Evolutionary conservation across 1,140 invertebrate genomes (phyloP).

Genomic region (Nilaparvata lugens): DNA sequence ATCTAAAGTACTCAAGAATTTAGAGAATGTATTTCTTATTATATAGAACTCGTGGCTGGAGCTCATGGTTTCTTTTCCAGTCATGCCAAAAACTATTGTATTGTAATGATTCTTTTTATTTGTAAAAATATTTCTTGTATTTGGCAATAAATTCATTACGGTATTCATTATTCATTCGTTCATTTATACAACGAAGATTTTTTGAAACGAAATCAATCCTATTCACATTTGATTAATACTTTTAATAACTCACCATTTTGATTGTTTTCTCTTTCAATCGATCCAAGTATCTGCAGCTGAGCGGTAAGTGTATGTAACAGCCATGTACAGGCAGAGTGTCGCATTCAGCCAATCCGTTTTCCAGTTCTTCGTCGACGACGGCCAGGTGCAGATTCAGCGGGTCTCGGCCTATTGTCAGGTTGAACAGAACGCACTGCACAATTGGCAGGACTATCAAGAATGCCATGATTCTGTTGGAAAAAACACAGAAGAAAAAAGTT

Average conservation of each 20-base stretch:
- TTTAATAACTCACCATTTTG: not conserved
- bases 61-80: no score
- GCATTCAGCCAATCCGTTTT: constrained; percentile 23
- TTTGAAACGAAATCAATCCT: no score
- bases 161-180: no score
- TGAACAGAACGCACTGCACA: constrained; percentile 52
- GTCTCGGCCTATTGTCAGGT: constrained; percentile 46
- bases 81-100: no score
- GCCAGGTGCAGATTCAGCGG: constrained; percentile 45
- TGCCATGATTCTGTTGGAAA: constrained; percentile 36
- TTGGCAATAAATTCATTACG: no score
- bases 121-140: no score
- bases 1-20: no score
- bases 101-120: no score
- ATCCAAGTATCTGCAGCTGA: constrained; percentile 65
- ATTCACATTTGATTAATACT: constrained; percentile 1
- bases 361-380: constrained; percentile 42
- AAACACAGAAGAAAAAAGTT: constrained; percentile 31
- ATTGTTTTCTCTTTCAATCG: not conserved
- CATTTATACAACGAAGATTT: no score
- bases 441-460: constrained; percentile 52
- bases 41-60: no score
- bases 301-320: constrained; percentile 48
- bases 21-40: no score
- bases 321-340: constrained; percentile 36